Evolutionary conservation across 2,797 vertebrate species (phyloP).

Genomic region (Pangasius sanitwongsei): DNA sequence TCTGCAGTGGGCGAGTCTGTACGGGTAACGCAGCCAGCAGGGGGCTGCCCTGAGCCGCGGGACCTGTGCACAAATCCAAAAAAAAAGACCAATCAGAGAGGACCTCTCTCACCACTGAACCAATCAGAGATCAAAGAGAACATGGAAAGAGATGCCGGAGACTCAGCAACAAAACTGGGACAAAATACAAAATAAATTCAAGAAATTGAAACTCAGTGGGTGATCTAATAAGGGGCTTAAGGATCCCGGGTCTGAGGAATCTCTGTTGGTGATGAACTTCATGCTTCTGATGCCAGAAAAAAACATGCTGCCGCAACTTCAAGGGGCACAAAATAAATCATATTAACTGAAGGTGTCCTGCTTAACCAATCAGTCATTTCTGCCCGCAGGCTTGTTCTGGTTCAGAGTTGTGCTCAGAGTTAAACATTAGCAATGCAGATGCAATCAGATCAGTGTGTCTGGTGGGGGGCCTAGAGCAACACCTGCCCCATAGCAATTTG

Average conservation of each 20-base stretch:
- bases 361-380: constrained; percentile 6
- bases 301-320: neutral
- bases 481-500: neutral
- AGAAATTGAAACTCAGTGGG: neutral
- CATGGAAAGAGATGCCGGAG: neutral
- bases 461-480: neutral
- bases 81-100: constrained; percentile 29
- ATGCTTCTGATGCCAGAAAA: neutral
- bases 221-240: neutral
- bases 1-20: constrained; percentile 85
- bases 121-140: constrained; percentile 8
- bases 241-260: neutral
- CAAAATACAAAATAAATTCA: neutral
- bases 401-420: neutral
- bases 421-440: constrained; percentile 29
- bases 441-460: constrained; percentile 25
- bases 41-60: constrained; percentile 84
- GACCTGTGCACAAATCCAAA: constrained; percentile 72
- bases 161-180: neutral
- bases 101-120: neutral
- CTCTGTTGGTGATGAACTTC: neutral
- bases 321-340: constrained; percentile 12
- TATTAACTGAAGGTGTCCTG: constrained; percentile 7
- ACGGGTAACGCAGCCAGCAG: constrained; percentile 87
- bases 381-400: neutral